Percentiles rank a stretch among this genome's conserved stretches.
Evolutionary conservation across 2,888 invertebrate genomes (phyloP).

Genomic region (Drosophila setosimentum): DNA sequence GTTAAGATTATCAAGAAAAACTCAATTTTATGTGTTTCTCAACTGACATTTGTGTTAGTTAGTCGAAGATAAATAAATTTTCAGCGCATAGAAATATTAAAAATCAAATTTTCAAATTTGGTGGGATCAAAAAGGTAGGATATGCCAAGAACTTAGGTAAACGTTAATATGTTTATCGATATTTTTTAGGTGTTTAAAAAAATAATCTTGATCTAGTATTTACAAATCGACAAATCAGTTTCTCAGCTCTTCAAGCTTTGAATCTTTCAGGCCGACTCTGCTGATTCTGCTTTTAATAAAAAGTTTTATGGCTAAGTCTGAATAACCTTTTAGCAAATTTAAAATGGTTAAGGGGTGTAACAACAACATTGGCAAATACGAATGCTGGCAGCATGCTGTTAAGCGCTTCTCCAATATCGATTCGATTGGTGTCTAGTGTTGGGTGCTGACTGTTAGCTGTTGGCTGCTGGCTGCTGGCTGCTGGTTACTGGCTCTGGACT

Average conservation of each 20-base stretch:
- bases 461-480: conserved; percentile 3
- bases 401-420: conserved; percentile 65
- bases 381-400: conserved; percentile 58
- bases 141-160: background rate
- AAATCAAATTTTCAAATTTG: background rate
- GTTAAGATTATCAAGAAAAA: background rate
- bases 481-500: background rate
- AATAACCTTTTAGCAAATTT: background rate
- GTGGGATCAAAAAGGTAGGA: background rate
- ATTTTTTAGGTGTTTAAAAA: background rate
- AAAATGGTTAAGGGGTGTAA: conserved; percentile 15
- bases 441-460: conserved; percentile 12
- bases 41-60: background rate
- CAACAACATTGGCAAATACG: conserved; percentile 41
- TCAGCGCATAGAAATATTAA: background rate
- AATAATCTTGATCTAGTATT: background rate
- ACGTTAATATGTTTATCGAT: background rate
- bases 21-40: background rate
- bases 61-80: background rate
- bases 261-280: background rate
- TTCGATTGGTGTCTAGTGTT: conserved; percentile 43
- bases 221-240: background rate
- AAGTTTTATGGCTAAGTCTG: background rate
- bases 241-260: background rate
- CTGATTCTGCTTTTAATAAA: background rate